Base-by-base conservation (phyloP, 2,113 vertebrate genomes). In the Cichladusa arquata region DNA sequence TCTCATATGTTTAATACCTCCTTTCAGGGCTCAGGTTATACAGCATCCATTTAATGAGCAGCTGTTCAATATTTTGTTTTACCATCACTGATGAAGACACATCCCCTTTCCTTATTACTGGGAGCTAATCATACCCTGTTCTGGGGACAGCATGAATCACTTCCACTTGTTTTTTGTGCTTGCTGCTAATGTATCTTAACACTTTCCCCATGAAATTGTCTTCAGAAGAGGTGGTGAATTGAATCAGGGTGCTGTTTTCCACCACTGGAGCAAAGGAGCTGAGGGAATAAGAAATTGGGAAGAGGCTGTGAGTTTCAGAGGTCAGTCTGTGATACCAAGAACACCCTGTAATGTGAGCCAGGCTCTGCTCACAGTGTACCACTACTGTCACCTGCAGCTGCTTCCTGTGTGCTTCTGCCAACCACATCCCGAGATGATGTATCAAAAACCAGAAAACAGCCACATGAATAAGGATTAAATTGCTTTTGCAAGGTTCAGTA, bases 271-370 rank as follows among this genome's bases (percentile, higher is more conserved):
- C 25, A 42, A 91, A 26, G 19, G 9, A 73, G 19, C 12, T 1
- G 3, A 66, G 36, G 19, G 42, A 72, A n/a, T n/a, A 31, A 48
- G 38, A 7, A 64, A 70, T 45, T 18, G 10, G 23, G 47, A 80
- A 77, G 28, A 54, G 36, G 14, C n/a, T 88, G 22, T 56, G 84
- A 31, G 14, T 58, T 62, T 64, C 77, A 58, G 86, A 23, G 81
- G 25, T 24, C 5, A 0, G 0, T 33, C 22, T 23, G 24, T 29
- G 24, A 44, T 17, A 50, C 13, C 0, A 0, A 44, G 56, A 62
- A 14, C 44, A 62, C 15, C 17, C 31, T 54, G 11, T 11, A 51
- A 44, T 14, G 25, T 11, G 12, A 62, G 34, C 51, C 4, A 33
- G 34, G 19, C 40, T 79, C 38, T 76, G 34, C 22, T 90, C 36